These are phyloP conservation scores for Emydura subglobosa DNA, from an alignment of 2,113 vertebrate species.

Conservation along the genomic window DNA sequence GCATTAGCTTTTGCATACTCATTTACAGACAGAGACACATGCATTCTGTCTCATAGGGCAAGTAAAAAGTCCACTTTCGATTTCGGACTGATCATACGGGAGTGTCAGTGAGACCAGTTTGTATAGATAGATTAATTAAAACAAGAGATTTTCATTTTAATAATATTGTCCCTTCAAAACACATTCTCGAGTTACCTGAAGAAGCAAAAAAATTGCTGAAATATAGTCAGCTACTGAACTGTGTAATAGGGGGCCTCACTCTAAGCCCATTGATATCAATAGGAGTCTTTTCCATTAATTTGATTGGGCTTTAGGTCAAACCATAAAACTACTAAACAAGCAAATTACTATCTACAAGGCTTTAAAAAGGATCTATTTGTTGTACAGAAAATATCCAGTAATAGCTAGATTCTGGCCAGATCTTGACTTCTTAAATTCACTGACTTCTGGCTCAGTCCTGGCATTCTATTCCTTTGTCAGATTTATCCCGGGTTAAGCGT, in stretches of 20 bases:
- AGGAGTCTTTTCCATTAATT: constrained; percentile 11
- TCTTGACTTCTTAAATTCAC: constrained; percentile 43
- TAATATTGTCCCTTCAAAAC: background rate
- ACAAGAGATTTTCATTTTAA: background rate
- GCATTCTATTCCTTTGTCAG: constrained; percentile 9
- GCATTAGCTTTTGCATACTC: constrained; percentile 29
- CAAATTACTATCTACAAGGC: constrained; percentile 52
- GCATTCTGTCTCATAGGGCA: background rate
- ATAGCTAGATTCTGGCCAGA: constrained; percentile 19
- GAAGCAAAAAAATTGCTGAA: constrained; percentile 18
- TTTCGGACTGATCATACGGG: background rate
- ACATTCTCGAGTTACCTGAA: constrained; percentile 15
- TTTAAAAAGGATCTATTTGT: constrained; percentile 61
- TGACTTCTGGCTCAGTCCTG: constrained; percentile 55
- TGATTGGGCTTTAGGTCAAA: background rate
- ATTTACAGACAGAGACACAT: background rate
- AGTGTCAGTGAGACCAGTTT: background rate
- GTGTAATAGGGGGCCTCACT: constrained; percentile 12
- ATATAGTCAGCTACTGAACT: background rate
- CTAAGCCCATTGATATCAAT: constrained; percentile 40
- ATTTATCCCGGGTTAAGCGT: background rate
- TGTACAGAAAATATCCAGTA: constrained; percentile 25
- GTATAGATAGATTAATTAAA: constrained; percentile 11
- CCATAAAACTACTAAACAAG: constrained; percentile 33
- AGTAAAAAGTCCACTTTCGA: constrained; percentile 15